Base-by-base conservation (phyloP, 2,113 vertebrate genomes). In the Oenanthe melanoleuca region DNA sequence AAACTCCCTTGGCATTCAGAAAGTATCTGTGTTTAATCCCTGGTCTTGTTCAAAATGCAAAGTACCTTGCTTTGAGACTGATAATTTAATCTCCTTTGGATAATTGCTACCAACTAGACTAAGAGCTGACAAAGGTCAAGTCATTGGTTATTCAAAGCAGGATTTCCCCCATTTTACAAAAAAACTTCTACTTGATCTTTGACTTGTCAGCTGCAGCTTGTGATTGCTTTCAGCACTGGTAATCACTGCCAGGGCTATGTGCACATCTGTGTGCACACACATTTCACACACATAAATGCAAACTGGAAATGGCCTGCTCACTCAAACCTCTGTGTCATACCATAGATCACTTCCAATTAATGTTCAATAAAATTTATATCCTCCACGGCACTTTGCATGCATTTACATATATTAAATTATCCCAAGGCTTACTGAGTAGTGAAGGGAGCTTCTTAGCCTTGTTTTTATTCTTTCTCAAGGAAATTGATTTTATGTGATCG, bases 91-190 rank as follows among this genome's bases (percentile, higher is more conserved):
- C 63, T 85, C 49, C 24, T 80, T 89, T 82, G 75, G 89, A 70
- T 86, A 95, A 94, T 88, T 93, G 56, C 67, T 91, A 80, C 74
- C 4, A 6, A 89, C 70, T 80, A 80, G 79, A 77, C 85, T 91
- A 92, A 73, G 47, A 81, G 55, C 59, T 77, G 60, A 57, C 93
- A 90, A 89, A 94, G 93, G 89, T 89, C 86, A 91, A 80, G 60
- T 24, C 47, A 33, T 70, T 59, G 79, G 38, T 94, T 96, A 88
- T 95, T 94, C 85, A 64, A 86, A 75, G 79, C 71, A 72, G 79
- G 85, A 70, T 93, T 93, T 96, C 74, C 81, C 78, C 31, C 73
- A 56, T 47, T 78, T 89, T 82, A 80, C 63, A 63, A 80, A 86
- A 92, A 89, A 85, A 24, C 33, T 88, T 77, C 81, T 88, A n/a